Conservation (phyloP, 2,888 invertebrate species). For the Eretmocerus hayati region DNA sequence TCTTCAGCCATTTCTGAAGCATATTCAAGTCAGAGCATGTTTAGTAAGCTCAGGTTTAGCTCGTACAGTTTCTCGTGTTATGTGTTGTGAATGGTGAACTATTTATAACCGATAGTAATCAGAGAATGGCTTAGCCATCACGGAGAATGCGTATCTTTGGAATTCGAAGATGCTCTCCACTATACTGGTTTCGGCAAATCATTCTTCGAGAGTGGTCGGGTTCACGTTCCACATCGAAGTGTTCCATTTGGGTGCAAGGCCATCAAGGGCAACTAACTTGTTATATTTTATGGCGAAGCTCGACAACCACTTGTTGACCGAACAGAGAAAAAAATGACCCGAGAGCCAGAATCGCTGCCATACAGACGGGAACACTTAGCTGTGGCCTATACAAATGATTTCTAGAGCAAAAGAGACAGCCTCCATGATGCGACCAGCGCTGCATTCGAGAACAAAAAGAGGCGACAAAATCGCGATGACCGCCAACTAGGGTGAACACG, state of each 20-base stretch:
- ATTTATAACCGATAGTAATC: too few species aligned
- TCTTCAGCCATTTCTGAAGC: too few species aligned
- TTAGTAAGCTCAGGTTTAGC: too few species aligned
- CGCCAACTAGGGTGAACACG: constrained; percentile 3
- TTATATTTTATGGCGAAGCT: constrained; percentile 6
- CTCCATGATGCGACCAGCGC: too few species aligned
- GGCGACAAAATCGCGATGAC: neutral
- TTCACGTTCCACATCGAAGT: neutral
- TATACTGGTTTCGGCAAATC: neutral
- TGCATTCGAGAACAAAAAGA: constrained; percentile 1
- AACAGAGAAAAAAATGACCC: neutral
- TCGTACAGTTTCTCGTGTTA: too few species aligned
- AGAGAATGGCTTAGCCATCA: neutral
- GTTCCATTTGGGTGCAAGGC: neutral
- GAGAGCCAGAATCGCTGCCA: neutral
- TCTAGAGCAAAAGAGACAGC: constrained; percentile 7
- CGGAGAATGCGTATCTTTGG: neutral
- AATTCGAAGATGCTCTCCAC: neutral
- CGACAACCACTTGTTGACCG: neutral
- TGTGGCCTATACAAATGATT: constrained; percentile 6
- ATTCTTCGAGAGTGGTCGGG: neutral
- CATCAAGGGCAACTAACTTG: constrained; percentile 12
- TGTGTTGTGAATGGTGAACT: too few species aligned
- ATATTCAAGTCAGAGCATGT: too few species aligned
- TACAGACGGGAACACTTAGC: neutral